Percentiles rank a stretch among this genome's conserved stretches.
These are phyloP conservation scores for Mythimna loreyi DNA, from an alignment of 2,888 invertebrate genomes.

Conservation along the genomic window DNA sequence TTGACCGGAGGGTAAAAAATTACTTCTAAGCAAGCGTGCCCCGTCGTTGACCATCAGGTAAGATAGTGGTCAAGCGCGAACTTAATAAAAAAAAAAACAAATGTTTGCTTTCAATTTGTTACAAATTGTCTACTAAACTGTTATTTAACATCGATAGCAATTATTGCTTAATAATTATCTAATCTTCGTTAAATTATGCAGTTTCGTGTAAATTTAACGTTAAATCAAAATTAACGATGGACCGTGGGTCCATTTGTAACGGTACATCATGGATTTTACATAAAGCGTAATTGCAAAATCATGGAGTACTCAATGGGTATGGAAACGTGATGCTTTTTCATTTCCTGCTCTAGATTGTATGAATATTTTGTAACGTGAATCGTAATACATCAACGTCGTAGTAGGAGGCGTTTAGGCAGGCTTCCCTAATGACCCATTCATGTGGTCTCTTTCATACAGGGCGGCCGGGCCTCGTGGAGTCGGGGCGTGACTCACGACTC, in stretches of 20 bases:
- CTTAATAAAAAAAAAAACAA: too few relatives aligned
- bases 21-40: too few relatives aligned
- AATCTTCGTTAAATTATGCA: slow-evolving; percentile 30
- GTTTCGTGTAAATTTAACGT: slow-evolving; percentile 44
- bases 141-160: slow-evolving; percentile 20
- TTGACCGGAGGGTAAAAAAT: too few relatives aligned
- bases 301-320: slow-evolving; percentile 44
- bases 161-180: slow-evolving; percentile 44
- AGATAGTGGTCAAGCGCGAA: too few relatives aligned
- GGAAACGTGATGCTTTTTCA: slow-evolving; percentile 57
- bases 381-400: slow-evolving; percentile 76
- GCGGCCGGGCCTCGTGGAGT: slow-evolving; percentile 57
- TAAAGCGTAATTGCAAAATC: slow-evolving; percentile 52
- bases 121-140: slow-evolving; percentile 9
- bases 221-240: slow-evolving; percentile 45
- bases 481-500: slow-evolving; percentile 77
- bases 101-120: slow-evolving; percentile 23
- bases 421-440: slow-evolving; percentile 84
- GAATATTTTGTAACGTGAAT: slow-evolving; percentile 67
- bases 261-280: slow-evolving; percentile 40
- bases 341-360: slow-evolving; percentile 67
- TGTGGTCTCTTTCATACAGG: slow-evolving; percentile 74
- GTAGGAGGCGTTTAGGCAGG: slow-evolving; percentile 75
- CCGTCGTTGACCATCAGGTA: too few relatives aligned
- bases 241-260: slow-evolving; percentile 22